These are phyloP conservation scores for Nematostella vectensis DNA, from an alignment of 92 coral and sea anemone species.

Conservation along the genomic window DNA sequence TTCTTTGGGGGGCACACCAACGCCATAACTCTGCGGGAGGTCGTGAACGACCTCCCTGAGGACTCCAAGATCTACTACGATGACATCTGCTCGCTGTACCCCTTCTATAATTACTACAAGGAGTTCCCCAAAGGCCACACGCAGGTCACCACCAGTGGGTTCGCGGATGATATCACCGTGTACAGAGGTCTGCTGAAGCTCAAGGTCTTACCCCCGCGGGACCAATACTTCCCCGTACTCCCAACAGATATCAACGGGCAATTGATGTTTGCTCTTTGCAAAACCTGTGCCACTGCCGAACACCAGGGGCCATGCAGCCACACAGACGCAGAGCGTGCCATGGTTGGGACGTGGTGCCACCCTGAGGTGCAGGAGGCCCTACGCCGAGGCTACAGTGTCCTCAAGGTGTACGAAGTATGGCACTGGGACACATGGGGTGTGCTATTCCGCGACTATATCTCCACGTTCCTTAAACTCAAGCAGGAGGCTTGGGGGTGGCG, in stretches of 20 bases:
- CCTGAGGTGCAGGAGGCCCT: neutral
- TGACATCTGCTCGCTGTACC: neutral
- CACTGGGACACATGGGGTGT: constrained; percentile 5
- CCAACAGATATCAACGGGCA: neutral
- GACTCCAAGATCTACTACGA: neutral
- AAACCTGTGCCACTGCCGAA: neutral
- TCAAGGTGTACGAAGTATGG: neutral
- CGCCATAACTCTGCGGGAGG: neutral
- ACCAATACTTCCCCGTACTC: neutral
- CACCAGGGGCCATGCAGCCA: neutral
- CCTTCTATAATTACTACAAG: neutral
- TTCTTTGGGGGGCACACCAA: neutral
- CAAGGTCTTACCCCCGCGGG: neutral
- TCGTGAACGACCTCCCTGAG: neutral
- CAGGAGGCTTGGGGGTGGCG: constrained; percentile 39
- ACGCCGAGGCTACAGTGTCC: neutral
- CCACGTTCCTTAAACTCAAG: constrained; percentile 43
- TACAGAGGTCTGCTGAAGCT: neutral
- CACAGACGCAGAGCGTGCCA: neutral
- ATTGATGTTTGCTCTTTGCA: neutral
- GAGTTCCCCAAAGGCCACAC: neutral
- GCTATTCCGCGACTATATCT: constrained; percentile 29
- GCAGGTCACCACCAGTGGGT: neutral
- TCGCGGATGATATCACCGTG: neutral
- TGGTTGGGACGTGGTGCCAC: neutral